phyloP scores from a whole-genome alignment of 2,797 vertebrate genomes.

The Sorex maritimensis region DNA sequence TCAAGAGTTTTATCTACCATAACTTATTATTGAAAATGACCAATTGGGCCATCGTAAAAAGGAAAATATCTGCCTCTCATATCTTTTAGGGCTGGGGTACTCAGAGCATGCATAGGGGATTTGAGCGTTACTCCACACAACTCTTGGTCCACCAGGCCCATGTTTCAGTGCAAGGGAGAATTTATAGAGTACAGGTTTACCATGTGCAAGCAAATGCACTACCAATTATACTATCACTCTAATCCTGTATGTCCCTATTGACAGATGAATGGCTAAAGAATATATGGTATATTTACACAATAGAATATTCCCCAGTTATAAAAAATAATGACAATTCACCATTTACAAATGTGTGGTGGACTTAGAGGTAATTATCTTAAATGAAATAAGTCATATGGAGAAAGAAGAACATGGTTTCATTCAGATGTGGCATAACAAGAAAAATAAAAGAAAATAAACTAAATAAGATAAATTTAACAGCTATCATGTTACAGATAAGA shows the following conservation, averaged over 20 bases:
- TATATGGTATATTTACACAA: neutral
- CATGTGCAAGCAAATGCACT: no score
- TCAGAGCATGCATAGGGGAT: no score
- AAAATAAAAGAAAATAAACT: neutral
- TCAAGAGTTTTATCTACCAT: slow-evolving; percentile 42
- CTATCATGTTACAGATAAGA: neutral
- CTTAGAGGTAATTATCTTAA: neutral
- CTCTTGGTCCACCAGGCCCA: no score
- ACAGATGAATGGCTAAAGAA: neutral
- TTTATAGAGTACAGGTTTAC: no score
- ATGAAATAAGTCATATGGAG: neutral
- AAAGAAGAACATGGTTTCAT: neutral
- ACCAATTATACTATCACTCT: no score
- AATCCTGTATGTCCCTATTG: no score
- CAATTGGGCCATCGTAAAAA: neutral
- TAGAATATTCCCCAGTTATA: neutral
- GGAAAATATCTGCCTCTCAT: neutral
- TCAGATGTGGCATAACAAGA: neutral
- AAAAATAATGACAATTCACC: neutral
- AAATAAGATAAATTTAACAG: neutral
- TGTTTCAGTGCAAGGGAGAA: no score
- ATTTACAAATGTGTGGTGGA: neutral
- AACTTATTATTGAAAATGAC: neutral
- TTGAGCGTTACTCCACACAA: no score
- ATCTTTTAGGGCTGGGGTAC: neutral